A percentile compares a stretch with the other conserved stretches of the same genome.
These are phyloP conservation scores for Aelia acuminata DNA, from an alignment of 2,888 invertebrate genomes.

Conservation along the genomic window DNA sequence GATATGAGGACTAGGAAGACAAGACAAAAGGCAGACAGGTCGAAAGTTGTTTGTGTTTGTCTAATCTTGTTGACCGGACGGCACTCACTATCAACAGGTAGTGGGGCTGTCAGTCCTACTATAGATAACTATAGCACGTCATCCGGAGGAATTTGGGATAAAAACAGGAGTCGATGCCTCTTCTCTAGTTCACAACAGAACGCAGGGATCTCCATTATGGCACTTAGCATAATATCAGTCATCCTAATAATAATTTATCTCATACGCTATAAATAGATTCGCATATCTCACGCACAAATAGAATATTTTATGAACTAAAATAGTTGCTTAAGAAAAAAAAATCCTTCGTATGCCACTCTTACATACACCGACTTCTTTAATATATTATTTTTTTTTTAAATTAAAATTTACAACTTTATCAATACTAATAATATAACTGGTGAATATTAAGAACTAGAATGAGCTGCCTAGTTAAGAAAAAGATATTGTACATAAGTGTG, in stretches of 20 bases:
- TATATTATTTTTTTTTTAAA: no score
- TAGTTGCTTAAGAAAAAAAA: no score
- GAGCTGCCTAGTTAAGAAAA: no score
- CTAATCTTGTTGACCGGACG: constrained; percentile 53
- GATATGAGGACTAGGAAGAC: constrained; percentile 32
- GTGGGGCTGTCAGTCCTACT: constrained; percentile 25
- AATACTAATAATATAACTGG: no score
- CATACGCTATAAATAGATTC: neutral
- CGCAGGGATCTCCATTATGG: neutral
- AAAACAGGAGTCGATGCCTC: constrained; percentile 46
- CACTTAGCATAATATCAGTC: constrained; percentile 26
- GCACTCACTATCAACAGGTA: constrained; percentile 41
- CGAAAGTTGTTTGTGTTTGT: constrained; percentile 54
- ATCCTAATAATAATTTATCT: neutral
- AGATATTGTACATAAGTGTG: no score
- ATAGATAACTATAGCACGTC: constrained; percentile 33
- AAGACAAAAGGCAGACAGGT: constrained; percentile 44
- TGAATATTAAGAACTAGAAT: no score
- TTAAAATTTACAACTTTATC: no score
- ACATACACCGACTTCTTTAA: no score
- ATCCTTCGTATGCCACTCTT: no score
- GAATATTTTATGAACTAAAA: no score
- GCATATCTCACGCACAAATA: neutral
- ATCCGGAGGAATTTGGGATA: constrained; percentile 14
- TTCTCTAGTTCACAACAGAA: neutral